A percentile compares a stretch with the other conserved stretches of the same genome.
phyloP scores from a whole-genome alignment of 2,888 invertebrate species.

The Hesperia comma region DNA sequence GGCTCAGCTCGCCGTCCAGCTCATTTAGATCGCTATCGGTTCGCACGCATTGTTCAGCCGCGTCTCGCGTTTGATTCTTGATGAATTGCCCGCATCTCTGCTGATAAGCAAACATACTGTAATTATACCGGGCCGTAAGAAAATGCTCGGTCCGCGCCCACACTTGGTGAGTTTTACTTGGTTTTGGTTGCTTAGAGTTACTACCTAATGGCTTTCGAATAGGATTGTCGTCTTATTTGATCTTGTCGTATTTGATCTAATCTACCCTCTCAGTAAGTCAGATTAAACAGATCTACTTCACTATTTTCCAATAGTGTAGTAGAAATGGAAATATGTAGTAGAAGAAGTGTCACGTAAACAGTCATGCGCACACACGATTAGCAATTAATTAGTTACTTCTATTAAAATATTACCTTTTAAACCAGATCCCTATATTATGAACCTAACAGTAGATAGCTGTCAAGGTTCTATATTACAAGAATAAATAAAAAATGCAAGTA shows the following conservation, averaged over 20 bases:
- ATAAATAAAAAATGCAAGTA: constrained; percentile 25
- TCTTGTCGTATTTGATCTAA: too few relatives aligned
- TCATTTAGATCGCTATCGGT: constrained; percentile 60
- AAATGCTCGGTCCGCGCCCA: not conserved
- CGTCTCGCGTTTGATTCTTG: constrained; percentile 18
- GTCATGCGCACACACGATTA: too few relatives aligned
- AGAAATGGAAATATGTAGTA: too few relatives aligned
- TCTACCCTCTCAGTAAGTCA: too few relatives aligned
- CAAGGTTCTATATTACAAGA: not conserved
- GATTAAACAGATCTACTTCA: too few relatives aligned
- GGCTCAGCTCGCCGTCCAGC: constrained; percentile 23
- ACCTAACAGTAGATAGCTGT: not conserved
- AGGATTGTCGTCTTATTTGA: too few relatives aligned
- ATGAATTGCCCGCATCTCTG: constrained; percentile 17
- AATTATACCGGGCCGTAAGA: constrained; percentile 8
- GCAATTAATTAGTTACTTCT: too few relatives aligned
- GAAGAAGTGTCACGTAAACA: too few relatives aligned
- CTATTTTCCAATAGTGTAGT: too few relatives aligned
- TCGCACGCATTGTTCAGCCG: constrained; percentile 55
- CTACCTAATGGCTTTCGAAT: too few relatives aligned
- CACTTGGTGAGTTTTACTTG: too few relatives aligned
- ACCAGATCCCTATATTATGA: not conserved
- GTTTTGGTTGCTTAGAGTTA: too few relatives aligned
- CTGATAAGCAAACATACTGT: constrained; percentile 11
- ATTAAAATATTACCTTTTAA: not conserved